These are phyloP conservation scores for Cinara cedri DNA, from an alignment of 2,888 invertebrate genomes.

Conservation along the genomic window DNA sequence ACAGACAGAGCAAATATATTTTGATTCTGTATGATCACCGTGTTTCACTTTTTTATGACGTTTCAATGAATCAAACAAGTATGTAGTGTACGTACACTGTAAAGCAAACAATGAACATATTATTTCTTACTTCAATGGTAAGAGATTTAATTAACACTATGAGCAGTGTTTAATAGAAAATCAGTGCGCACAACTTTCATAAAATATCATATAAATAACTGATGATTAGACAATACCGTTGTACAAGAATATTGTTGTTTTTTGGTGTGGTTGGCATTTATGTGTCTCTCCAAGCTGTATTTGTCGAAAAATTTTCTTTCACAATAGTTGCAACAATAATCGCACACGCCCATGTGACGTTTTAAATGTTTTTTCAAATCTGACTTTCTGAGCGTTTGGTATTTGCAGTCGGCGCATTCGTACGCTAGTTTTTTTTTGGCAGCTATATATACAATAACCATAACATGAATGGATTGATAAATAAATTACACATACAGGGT, in stretches of 20 bases:
- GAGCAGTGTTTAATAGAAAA: too few species aligned
- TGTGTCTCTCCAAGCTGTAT: conserved; percentile 46
- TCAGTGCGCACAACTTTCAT: too few species aligned
- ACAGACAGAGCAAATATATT: conserved; percentile 41
- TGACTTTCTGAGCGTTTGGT: conserved; percentile 38
- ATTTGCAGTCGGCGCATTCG: conserved; percentile 43
- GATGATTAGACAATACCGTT: conserved; percentile 5
- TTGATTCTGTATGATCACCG: not conserved
- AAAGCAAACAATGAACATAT: not conserved
- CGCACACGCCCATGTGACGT: conserved; percentile 44
- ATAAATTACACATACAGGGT: not conserved
- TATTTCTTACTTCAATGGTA: not conserved
- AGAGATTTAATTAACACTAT: not conserved
- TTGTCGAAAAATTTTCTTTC: conserved; percentile 49
- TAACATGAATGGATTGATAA: not conserved
- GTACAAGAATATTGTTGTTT: conserved; percentile 39
- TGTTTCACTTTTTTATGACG: conserved; percentile 47
- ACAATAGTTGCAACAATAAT: conserved; percentile 51
- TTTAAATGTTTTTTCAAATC: conserved; percentile 54
- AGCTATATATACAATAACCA: conserved; percentile 9
- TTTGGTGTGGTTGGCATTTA: conserved; percentile 52
- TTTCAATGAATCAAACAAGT: conserved; percentile 50
- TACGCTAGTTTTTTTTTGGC: conserved; percentile 9
- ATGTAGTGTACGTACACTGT: conserved; percentile 35
- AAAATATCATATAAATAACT: not conserved